Base-by-base conservation (phyloP, 2,797 vertebrate genomes). In the Syndactyla subalaris region DNA sequence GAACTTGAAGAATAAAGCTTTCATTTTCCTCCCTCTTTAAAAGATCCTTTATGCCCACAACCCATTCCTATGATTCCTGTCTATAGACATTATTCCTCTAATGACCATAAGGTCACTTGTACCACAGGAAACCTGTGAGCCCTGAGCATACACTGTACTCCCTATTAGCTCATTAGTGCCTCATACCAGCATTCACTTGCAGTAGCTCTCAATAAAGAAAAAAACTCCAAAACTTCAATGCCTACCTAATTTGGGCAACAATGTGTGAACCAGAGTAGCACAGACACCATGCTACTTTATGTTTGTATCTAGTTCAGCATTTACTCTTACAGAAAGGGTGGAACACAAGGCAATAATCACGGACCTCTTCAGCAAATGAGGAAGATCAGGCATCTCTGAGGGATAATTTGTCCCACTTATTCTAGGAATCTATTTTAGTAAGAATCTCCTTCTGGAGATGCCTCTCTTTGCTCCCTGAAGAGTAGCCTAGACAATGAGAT, bases 351-450 rank as follows among this genome's bases (percentile, higher is more conserved):
- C 72, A 74, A 41, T 74, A 83, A 85, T 23, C 61, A 80, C 38
- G 57, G 65, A 71, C 26, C 39, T 80, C 52, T 65, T 29, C 29
- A 85, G 78, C 46, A 83, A 91, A 87, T 1, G 7, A 68, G 51
- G 19, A 85, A 85, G 63, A 89, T 55, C 43, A 92, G 32, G 52
- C 39, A 89, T 20, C 87, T 94, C 85, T 36, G 39, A 89, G 81
- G 89, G 52, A 87, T 43, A 70, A 91, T 77, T 88, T 91, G 95
- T 77, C 91, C 94, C 75, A 94, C 21, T 93, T 93, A 92, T 29
- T 88, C 61, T 54, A 88, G 72, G 80, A 38, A 77, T n/a, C 24
- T 92, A 77, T 93, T 95, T 95, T 65, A 85, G 34, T 29, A 74
- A 2, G 14, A 63, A 45, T 77, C 32, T 85, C 81, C 72, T 93